Conservation (phyloP, 2,888 invertebrate genomes). For the Scaptomyza tumidula region DNA sequence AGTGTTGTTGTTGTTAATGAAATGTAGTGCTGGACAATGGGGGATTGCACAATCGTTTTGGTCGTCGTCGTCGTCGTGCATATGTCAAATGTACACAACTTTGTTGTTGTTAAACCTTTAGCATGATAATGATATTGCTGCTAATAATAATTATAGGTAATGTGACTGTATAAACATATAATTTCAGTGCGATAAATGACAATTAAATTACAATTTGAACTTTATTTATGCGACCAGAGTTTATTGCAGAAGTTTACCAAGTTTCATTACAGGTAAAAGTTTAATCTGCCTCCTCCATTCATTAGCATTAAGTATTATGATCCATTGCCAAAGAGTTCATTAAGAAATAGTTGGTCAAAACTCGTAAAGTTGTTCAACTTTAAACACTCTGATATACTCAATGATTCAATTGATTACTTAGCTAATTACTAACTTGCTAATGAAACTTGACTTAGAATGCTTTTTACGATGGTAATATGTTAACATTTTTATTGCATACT, state of each 20-base stretch:
- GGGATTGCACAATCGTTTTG: constrained; percentile 62
- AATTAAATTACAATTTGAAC: constrained; percentile 48
- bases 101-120: constrained; percentile 17
- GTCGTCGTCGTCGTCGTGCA: constrained; percentile 36
- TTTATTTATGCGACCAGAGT: constrained; percentile 4
- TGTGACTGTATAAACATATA: constrained; percentile 28
- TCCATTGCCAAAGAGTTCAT: constrained; percentile 1
- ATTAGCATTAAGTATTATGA: not conserved
- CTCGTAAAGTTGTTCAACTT: not conserved
- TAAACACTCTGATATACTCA: not conserved
- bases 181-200: constrained; percentile 52
- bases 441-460: not conserved
- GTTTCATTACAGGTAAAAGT: not conserved
- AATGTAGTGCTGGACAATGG: constrained; percentile 68
- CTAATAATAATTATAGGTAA: constrained; percentile 40
- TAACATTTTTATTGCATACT: constrained; percentile 35
- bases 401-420: not conserved
- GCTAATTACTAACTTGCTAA: not conserved
- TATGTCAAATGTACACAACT: constrained; percentile 50
- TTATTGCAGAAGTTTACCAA: constrained; percentile 2
- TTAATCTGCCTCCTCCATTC: not conserved
- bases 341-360: not conserved
- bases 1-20: constrained; percentile 67
- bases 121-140: constrained; percentile 41
- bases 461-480: not conserved